Conservation (phyloP, 2,888 invertebrate genomes). For the Sphecodes monilicornis region DNA sequence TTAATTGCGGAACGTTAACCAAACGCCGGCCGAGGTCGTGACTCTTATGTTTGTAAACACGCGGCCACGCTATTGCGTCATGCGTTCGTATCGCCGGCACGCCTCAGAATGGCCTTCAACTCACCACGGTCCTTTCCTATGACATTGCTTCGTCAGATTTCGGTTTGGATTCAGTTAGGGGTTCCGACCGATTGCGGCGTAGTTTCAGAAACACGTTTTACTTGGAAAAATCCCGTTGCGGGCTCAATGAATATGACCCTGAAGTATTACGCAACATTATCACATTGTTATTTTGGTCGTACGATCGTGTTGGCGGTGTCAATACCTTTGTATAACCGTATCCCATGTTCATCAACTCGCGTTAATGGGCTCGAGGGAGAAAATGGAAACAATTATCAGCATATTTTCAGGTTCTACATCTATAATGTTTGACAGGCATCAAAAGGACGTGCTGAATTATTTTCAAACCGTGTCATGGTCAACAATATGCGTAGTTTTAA, state of each 20-base stretch:
- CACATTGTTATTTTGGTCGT: neutral
- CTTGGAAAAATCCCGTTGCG: neutral
- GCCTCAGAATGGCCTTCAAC: slow-evolving; percentile 20
- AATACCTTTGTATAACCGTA: neutral
- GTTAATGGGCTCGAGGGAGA: neutral
- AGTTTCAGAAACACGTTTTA: neutral
- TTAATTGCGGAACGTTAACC: slow-evolving; percentile 23
- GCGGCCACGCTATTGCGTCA: slow-evolving; percentile 8
- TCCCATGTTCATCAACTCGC: neutral
- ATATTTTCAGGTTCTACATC: neutral
- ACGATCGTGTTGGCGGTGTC: neutral
- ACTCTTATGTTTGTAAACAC: slow-evolving; percentile 51
- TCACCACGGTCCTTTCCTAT: neutral
- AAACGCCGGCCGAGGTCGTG: neutral
- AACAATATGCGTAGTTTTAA: neutral
- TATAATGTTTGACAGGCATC: neutral
- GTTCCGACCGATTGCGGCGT: neutral
- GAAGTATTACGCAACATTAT: neutral
- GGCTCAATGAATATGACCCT: neutral
- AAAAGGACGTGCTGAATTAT: neutral
- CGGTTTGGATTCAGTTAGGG: neutral
- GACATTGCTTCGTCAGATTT: neutral
- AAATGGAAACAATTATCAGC: too few relatives aligned
- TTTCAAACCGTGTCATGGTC: neutral
- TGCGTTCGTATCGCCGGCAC: slow-evolving; percentile 15